Evolutionary conservation across 2,888 invertebrate genomes (phyloP), one percentile per base, ranked within the genome.

Genomic region (Aphrophora alni): DNA sequence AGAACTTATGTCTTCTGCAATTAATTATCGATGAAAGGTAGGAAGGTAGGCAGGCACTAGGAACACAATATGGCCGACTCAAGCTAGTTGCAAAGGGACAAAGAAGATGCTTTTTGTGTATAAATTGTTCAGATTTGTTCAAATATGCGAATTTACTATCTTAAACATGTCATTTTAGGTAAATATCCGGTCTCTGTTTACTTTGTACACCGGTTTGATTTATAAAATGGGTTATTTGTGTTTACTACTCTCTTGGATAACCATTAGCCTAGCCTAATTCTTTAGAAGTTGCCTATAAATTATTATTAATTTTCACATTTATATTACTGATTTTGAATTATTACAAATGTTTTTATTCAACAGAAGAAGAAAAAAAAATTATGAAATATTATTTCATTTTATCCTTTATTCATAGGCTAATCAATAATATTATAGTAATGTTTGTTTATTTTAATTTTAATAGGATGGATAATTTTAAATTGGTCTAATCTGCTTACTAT

Each of bases 51-150:
- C 59, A 51, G 26, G 51, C 59, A 79, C 74, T 79, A 59, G 59
- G 21, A 59, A 33, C 28, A 73, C 83, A 83, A 83, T 82, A 83
- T 83, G 83, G 83, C 82, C 80, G 83, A 83, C 81, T 79, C 77
- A 81, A 82, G 82, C 82, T 82, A 82, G 80, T 82, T 82, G 80
- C 79, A 72, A 76, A 51, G 76, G 82, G 83, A 83, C 83, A 83
- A 83, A 83, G 83, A 82, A 81, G 77, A 82, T 81, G 82, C 78
- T 81, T 82, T 86, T 75, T 75, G 70, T 76, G 51, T 51, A 38
- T 76, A 76, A 75, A 76, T 80, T 76, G 80, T 76, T 73, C 38
- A 24, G 38, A 38, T 73, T 73, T 38, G 4, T 28, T 38, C 38
- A 28, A 73, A 73, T 24, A 27, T 24, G 28, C 38, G 73, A 73